Evolutionary conservation across 2,113 vertebrate species (phyloP).

Genomic region (Eulemur rufifrons): DNA sequence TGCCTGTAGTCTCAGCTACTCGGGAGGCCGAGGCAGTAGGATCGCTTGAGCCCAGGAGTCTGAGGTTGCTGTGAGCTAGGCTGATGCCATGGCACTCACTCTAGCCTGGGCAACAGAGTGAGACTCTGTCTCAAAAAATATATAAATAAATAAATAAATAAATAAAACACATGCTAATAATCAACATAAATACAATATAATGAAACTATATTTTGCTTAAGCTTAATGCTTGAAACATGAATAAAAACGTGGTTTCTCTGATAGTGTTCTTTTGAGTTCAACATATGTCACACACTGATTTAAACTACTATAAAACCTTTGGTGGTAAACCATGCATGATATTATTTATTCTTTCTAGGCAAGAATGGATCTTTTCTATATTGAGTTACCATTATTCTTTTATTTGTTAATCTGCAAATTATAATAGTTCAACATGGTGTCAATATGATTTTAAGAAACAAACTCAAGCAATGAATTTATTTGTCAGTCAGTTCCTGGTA

Average conservation of each 20-base stretch:
- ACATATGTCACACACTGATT: neutral
- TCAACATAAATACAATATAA: neutral
- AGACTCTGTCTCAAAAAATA: too few relatives aligned
- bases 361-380: neutral
- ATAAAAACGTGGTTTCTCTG: neutral
- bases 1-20: too few relatives aligned
- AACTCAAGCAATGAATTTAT: neutral
- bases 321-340: neutral
- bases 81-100: too few relatives aligned
- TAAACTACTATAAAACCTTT: neutral
- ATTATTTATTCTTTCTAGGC: neutral
- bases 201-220: neutral
- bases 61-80: too few relatives aligned
- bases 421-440: neutral
- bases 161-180: neutral
- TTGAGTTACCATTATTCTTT: neutral
- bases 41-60: too few relatives aligned
- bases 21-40: too few relatives aligned
- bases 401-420: neutral
- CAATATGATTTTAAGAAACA: neutral
- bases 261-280: neutral
- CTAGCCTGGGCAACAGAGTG: too few relatives aligned
- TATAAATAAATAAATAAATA: too few relatives aligned
- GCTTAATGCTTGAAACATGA: neutral
- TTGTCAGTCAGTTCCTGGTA: neutral